Evolutionary conservation across 2,113 vertebrate genomes (phyloP).

Genomic region (Cettia cetti): DNA sequence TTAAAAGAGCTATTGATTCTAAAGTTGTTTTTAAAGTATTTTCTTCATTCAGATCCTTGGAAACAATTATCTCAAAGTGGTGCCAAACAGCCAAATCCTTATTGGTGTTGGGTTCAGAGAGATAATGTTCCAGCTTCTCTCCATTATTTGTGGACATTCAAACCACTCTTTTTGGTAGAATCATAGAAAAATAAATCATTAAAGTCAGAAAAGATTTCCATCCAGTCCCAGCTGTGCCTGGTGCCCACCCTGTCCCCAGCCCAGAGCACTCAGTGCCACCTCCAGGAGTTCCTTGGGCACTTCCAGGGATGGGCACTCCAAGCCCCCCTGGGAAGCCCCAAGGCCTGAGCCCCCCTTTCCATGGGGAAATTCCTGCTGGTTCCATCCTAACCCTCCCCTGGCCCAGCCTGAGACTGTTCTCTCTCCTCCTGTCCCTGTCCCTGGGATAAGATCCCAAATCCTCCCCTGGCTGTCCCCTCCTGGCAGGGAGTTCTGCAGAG

Average conservation of each 20-base stretch:
- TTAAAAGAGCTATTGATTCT: slow-evolving; percentile 63
- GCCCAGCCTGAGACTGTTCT: accelerated
- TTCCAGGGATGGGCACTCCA: background rate
- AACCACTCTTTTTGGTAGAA: background rate
- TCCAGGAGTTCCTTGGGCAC: accelerated
- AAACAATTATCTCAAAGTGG: slow-evolving; percentile 40
- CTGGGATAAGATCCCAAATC: background rate
- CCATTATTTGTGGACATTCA: background rate
- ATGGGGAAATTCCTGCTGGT: accelerated
- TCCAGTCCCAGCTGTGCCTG: accelerated
- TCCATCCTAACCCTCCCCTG: accelerated
- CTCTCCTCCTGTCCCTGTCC: background rate
- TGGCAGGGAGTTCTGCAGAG: background rate
- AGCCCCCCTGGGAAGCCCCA: background rate
- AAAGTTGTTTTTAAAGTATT: slow-evolving; percentile 56
- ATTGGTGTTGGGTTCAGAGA: background rate
- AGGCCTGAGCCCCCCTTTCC: accelerated
- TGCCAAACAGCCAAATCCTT: background rate
- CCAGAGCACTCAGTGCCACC: accelerated
- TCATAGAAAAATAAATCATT: background rate
- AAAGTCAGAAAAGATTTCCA: background rate
- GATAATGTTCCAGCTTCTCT: background rate
- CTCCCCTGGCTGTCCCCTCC: background rate
- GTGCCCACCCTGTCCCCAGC: background rate
- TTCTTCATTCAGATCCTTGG: slow-evolving; percentile 13